These are phyloP conservation scores for Dolichotis patagonum DNA, from an alignment of 2,113 vertebrate species.

Conservation along the genomic window DNA sequence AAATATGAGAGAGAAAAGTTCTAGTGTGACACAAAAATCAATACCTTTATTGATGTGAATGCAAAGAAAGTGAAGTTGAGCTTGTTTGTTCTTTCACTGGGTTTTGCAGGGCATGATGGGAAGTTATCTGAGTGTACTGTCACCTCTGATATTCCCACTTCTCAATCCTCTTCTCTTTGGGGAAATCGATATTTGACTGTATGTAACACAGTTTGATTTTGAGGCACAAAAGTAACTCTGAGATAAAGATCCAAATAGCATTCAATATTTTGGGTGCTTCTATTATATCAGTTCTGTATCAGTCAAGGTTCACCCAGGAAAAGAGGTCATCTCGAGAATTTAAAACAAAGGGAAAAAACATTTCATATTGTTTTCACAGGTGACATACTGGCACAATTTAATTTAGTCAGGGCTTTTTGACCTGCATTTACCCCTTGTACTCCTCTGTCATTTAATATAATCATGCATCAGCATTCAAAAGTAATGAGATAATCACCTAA, in stretches of 20 bases:
- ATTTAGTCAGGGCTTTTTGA: neutral
- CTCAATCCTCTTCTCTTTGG: neutral
- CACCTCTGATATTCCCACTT: neutral
- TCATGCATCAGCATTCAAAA: neutral
- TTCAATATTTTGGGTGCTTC: neutral
- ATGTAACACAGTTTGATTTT: neutral
- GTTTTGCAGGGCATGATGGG: conserved; percentile 19
- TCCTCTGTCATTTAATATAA: neutral
- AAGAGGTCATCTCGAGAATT: neutral
- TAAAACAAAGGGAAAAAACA: neutral
- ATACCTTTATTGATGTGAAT: conserved; percentile 57
- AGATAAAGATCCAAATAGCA: neutral
- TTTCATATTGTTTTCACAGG: neutral
- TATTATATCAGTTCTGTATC: neutral
- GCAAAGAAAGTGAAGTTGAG: conserved; percentile 34
- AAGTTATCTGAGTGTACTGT: neutral
- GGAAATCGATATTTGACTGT: neutral
- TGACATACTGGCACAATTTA: neutral
- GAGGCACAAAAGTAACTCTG: neutral
- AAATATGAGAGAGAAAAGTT: conserved; percentile 52
- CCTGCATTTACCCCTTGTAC: neutral
- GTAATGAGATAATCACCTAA: neutral
- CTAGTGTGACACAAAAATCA: conserved; percentile 65
- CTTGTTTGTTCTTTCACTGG: conserved; percentile 9
- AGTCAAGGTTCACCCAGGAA: neutral